Percentiles rank a stretch among this genome's conserved stretches.
Evolutionary conservation across 2,888 invertebrate genomes (phyloP).

Genomic region (Argyresthia goedartella): DNA sequence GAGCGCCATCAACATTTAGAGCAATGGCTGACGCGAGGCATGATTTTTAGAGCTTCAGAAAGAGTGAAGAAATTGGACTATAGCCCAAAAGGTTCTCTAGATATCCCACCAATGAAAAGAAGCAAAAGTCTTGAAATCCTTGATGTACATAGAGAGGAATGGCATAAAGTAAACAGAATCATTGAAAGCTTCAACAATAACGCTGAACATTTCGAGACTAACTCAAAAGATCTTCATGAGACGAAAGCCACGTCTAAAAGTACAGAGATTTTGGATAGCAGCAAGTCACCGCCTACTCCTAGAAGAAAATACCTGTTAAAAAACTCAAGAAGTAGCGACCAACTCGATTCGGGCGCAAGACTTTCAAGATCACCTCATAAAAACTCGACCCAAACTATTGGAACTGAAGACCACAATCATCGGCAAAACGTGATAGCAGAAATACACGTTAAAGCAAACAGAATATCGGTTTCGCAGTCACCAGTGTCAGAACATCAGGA

Average conservation of each 20-base stretch:
- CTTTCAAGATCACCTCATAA: constrained; percentile 33
- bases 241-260: constrained; percentile 62
- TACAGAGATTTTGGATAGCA: constrained; percentile 53
- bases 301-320: constrained; percentile 40
- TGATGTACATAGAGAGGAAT: constrained; percentile 58
- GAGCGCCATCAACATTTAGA: constrained; percentile 77
- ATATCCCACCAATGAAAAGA: constrained; percentile 72
- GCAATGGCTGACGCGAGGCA: constrained; percentile 77
- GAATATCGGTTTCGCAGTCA: constrained; percentile 47
- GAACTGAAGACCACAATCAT: constrained; percentile 22
- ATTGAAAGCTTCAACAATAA: constrained; percentile 51
- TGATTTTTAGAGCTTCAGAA: constrained; percentile 70
- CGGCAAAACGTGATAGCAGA: constrained; percentile 56
- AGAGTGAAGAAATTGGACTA: constrained; percentile 54
- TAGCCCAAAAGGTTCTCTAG: constrained; percentile 64
- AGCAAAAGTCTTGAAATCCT: constrained; percentile 81
- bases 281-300: constrained; percentile 35
- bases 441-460: constrained; percentile 56
- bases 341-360: constrained; percentile 47
- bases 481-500: constrained; percentile 45
- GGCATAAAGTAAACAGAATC: constrained; percentile 49
- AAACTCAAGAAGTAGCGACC: constrained; percentile 54
- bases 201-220: constrained; percentile 40
- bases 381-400: constrained; percentile 19
- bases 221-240: constrained; percentile 53